phyloP scores from a whole-genome alignment of 2,888 invertebrate species.

The Eristalis arbustorum region DNA sequence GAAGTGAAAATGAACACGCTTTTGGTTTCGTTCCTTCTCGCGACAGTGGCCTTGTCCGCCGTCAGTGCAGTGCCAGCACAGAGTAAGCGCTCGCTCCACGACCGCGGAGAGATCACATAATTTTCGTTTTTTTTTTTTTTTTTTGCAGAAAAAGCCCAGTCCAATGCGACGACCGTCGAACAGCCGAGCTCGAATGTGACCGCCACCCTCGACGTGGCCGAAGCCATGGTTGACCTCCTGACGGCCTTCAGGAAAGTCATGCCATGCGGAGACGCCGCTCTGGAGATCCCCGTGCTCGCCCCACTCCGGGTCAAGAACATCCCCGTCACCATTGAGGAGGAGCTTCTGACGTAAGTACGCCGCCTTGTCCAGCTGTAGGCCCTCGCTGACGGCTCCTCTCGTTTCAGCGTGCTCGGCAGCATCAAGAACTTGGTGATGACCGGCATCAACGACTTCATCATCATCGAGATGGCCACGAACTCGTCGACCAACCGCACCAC shows the following conservation, averaged over 20 bases:
- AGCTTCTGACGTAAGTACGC: constrained; percentile 35
- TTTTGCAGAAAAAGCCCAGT: neutral
- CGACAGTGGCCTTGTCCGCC: constrained; percentile 50
- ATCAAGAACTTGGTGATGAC: constrained; percentile 72
- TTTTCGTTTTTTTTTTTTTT: neutral
- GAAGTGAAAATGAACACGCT: constrained; percentile 45
- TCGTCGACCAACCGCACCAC: constrained; percentile 56
- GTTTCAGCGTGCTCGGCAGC: constrained; percentile 71
- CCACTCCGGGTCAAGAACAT: constrained; percentile 59
- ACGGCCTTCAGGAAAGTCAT: constrained; percentile 72
- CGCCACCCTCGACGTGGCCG: constrained; percentile 56
- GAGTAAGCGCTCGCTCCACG: constrained; percentile 31
- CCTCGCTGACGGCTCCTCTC: neutral
- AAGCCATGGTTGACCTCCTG: constrained; percentile 69
- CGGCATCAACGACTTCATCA: constrained; percentile 72
- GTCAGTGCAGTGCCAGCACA: constrained; percentile 61
- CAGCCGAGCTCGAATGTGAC: neutral
- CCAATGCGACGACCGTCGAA: neutral
- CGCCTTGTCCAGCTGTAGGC: neutral
- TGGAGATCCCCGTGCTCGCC: constrained; percentile 72
- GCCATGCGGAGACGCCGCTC: constrained; percentile 73
- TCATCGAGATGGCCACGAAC: constrained; percentile 71
- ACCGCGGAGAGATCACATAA: neutral
- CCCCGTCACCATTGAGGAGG: neutral
- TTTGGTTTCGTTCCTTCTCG: constrained; percentile 31